Base-by-base conservation (phyloP, 2,797 vertebrate genomes). In the Sebastes alutus region DNA sequence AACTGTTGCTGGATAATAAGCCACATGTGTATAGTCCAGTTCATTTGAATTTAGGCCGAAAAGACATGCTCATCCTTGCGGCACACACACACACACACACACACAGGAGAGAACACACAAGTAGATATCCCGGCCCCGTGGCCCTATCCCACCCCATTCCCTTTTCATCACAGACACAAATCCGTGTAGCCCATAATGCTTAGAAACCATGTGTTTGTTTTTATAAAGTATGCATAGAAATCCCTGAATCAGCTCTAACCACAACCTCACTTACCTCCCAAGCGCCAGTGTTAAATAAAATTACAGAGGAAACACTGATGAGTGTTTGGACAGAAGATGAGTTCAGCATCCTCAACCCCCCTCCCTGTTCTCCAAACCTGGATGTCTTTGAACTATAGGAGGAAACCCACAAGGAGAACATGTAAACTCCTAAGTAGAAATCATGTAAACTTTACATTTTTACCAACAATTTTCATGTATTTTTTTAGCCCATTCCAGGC, bases 121-220 rank as follows among this genome's bases (percentile, higher is more conserved):
- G 69, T 55, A 74, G 69, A 73, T 72, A n/a, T 71, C 76, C 22
- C n/a, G 22, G 62, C 55, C 49, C 49, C 8, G 4, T 79, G 78
- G 71, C 74, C 29, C 20, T 73, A n/a, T 82, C 56, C 72, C 25
- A 58, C 71, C 65, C 25, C n/a, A 25, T 33, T 87, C 62, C 32
- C 65, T 74, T 87, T 82, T 81, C 74, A 74, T 82, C 87, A 81
- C 46, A 72, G 62, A 81, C 59, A 68, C 66, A 70, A 60, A 82
- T 71, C 73, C 22, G 6, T 60, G 29, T 7, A 80, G 33, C 72
- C 64, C 18, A 2, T 73, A 64, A 83, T 82, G 67, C 87, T 79
- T 91, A 67, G 87, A 90, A 84, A 87, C 85, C 77, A 42, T 72
- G 30, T 81, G 79, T 88, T 91, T 90, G 88, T 88, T 90, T 91